Evolutionary conservation across 2,113 vertebrate species (phyloP).

Genomic region (Mohoua ochrocephala): DNA sequence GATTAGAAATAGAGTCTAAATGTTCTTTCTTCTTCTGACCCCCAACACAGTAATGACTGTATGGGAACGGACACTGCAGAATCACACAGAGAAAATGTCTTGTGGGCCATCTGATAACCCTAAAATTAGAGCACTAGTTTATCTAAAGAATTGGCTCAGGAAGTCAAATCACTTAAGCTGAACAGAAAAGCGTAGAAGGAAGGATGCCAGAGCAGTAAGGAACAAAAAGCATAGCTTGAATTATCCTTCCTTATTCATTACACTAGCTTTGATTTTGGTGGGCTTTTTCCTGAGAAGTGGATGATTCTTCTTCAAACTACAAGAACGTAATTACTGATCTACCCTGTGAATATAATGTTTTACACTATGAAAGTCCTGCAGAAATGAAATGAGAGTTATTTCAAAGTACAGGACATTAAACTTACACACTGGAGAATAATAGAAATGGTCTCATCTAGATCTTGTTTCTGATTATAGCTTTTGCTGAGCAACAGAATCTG

Average conservation of each 20-base stretch:
- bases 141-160: not conserved
- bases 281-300: not conserved
- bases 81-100: not conserved
- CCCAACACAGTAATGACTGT: not conserved
- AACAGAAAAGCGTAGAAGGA: not conserved
- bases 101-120: not conserved
- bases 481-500: not conserved
- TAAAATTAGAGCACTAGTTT: constrained; percentile 36
- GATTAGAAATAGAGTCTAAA: not conserved
- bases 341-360: not conserved
- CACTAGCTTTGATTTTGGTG: not conserved
- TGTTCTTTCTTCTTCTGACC: constrained; percentile 13
- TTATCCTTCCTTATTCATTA: not conserved
- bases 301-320: not conserved
- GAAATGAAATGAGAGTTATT: not conserved
- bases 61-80: not conserved
- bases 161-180: not conserved
- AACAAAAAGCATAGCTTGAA: not conserved
- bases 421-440: not conserved
- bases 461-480: not conserved
- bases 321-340: not conserved
- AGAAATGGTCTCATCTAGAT: not conserved
- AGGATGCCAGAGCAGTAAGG: not conserved
- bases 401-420: not conserved
- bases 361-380: not conserved